Evolutionary conservation across 2,797 vertebrate species (phyloP).

Genomic region (Gymnoscopelus microlampas): DNA sequence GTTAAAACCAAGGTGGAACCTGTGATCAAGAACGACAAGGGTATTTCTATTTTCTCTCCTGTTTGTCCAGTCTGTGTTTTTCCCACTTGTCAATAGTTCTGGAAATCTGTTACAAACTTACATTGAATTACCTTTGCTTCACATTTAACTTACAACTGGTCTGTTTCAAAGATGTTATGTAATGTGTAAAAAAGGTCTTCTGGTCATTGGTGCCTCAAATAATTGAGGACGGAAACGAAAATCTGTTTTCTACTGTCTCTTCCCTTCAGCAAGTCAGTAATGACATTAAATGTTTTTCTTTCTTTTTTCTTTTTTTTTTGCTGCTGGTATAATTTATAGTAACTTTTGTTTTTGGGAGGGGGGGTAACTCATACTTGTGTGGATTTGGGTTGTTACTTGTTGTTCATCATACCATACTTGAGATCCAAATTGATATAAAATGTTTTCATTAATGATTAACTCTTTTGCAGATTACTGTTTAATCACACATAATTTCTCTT

Average conservation of each 20-base stretch:
- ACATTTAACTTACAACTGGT: constrained; percentile 15
- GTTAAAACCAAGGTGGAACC: constrained; percentile 84
- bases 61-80: constrained; percentile 35
- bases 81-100: constrained; percentile 35
- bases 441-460: neutral
- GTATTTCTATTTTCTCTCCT: constrained; percentile 82
- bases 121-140: neutral
- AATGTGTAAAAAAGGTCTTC: constrained; percentile 1
- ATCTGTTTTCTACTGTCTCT: neutral
- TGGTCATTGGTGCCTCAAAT: neutral
- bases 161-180: constrained; percentile 23
- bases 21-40: constrained; percentile 93
- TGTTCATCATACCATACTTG: too few relatives aligned
- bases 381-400: too few relatives aligned
- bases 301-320: neutral
- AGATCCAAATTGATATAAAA: too few relatives aligned
- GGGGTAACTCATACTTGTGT: too few relatives aligned
- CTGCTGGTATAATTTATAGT: too few relatives aligned
- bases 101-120: constrained; percentile 22
- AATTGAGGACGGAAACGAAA: constrained; percentile 6
- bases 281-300: too few relatives aligned
- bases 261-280: neutral
- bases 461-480: constrained; percentile 1
- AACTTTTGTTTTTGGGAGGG: too few relatives aligned
- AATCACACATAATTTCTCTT: neutral